Base-by-base conservation (phyloP, 2,113 vertebrate genomes). In the Phalacrocorax pelagicus region DNA sequence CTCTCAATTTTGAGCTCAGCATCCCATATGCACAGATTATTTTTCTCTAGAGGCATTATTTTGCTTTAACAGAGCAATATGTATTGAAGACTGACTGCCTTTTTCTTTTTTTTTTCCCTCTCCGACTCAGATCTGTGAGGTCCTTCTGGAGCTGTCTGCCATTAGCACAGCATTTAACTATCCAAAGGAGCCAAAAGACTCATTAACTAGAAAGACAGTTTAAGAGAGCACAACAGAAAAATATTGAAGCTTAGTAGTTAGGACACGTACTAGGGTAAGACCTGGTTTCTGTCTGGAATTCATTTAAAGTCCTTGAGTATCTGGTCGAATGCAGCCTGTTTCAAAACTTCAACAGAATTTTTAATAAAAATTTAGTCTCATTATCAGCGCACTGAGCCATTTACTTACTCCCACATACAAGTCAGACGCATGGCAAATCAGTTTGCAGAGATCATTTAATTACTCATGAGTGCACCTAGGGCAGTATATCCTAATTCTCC, bases 401-500 rank as follows among this genome's bases (percentile, higher is more conserved):
- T 92, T 96, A 69, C 80, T 81, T 77, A 83, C 75, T 93, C 94
- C 85, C 92, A 81, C 80, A 72, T 78, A 80, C 12, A 44, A 84
- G 69, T 92, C 69, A 94, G 75, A 74, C 49, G 36, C 36, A 67
- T 12, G 44, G 69, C 69, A 91, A 96, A 93, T 81, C 88, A 81
- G 47, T 88, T 74, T 93, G 81, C 74, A 79, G 86, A 79, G 47
- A 93, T 88, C 51, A 63, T 88, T 96, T 96, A 96, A 91, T 94
- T 84, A 93, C 67, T 74, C 18, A 30, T 34, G 69, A 90, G 49
- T 40, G 65, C 40, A 88, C 82, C 81, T 86, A 93, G 82, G 81
- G 36, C 73, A 87, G 59, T 61, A 59, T 44, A 94, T 81, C 40
- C 83, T 82, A 71, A 92, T 94, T 89, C 87, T 92, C 61, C 81